Conservation (phyloP, 2,113 vertebrate genomes). For the Mesitornis unicolor region DNA sequence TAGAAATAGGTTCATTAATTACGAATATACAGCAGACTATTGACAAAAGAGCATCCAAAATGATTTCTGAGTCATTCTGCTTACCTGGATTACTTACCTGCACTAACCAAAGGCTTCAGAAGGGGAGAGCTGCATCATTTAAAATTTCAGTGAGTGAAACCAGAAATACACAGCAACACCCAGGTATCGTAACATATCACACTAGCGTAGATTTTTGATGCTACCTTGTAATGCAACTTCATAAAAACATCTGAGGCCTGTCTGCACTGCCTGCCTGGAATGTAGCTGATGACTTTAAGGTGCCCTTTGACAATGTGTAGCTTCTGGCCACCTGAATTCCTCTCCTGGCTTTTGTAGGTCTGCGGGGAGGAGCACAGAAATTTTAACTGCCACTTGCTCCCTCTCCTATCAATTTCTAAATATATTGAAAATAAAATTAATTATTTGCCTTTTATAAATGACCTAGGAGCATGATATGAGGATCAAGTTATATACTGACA, state of each 20-base stretch:
- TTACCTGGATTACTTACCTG: not conserved
- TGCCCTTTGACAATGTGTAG: not conserved
- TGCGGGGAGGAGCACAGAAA: not conserved
- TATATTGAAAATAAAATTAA: not conserved
- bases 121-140: not conserved
- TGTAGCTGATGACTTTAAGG: not conserved
- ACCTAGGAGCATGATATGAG: not conserved
- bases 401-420: not conserved
- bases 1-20: not conserved
- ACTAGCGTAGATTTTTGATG: not conserved
- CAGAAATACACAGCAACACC: not conserved
- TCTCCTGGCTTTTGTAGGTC: not conserved
- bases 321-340: not conserved
- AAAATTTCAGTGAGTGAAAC: not conserved
- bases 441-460: not conserved
- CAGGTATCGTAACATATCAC: not conserved
- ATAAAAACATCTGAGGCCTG: not conserved
- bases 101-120: not conserved
- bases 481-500: not conserved
- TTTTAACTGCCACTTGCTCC: not conserved
- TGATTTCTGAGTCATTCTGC: not conserved
- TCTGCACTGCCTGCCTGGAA: not conserved
- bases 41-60: rapidly evolving
- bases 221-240: not conserved
- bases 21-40: not conserved